Evolutionary conservation across 2,113 vertebrate species (phyloP).

Genomic region (Clarias magur): DNA sequence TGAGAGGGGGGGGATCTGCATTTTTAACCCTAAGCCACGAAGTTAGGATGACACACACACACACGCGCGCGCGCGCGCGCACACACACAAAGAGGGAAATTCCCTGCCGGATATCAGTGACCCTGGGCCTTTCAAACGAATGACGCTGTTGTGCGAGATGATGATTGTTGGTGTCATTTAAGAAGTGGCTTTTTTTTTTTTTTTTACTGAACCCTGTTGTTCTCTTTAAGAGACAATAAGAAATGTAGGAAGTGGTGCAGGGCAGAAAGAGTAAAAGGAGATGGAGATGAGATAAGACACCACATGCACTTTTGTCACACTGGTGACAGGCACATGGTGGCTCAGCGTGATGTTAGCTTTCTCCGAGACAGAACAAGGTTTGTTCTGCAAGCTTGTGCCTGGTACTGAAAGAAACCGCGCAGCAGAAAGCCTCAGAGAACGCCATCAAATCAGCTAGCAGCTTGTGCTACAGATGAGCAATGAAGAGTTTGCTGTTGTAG

Average conservation of each 20-base stretch:
- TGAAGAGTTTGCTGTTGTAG: neutral
- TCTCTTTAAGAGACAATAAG: neutral
- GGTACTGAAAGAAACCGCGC: constrained; percentile 22
- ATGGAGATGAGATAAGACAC: constrained; percentile 14
- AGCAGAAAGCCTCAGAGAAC: constrained; percentile 12
- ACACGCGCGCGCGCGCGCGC: no score
- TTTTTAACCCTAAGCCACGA: constrained; percentile 42
- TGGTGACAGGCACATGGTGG: constrained; percentile 31
- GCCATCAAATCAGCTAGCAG: constrained; percentile 8
- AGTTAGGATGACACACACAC: constrained; percentile 23
- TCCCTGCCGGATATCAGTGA: constrained; percentile 2
- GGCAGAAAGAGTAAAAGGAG: neutral
- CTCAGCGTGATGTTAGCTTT: constrained; percentile 11
- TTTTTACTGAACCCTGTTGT: constrained; percentile 17
- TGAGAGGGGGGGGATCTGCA: constrained; percentile 37
- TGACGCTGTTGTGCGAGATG: neutral
- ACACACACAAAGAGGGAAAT: constrained; percentile 28
- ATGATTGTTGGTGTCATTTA: neutral
- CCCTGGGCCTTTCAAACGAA: neutral
- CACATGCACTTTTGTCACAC: neutral
- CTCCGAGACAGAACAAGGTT: constrained; percentile 14
- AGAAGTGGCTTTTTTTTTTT: neutral
- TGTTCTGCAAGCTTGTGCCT: constrained; percentile 39
- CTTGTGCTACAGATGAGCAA: constrained; percentile 12
- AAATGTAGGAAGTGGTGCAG: neutral